Evolutionary conservation across 2,797 vertebrate genomes (phyloP).

Genomic region (Phalanger gymnotis): DNA sequence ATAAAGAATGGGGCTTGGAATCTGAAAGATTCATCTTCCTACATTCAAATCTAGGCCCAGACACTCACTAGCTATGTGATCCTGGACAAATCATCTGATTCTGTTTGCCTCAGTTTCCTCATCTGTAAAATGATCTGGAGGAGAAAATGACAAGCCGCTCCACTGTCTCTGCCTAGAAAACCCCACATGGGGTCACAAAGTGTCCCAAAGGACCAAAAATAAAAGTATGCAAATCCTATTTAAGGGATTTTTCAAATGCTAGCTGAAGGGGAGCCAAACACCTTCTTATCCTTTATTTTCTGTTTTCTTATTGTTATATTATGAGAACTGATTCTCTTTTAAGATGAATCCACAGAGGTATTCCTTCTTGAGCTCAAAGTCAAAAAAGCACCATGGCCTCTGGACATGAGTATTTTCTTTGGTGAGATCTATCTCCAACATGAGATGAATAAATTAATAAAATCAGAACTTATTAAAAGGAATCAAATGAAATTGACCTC

Average conservation of each 20-base stretch:
- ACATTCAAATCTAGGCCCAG: no score
- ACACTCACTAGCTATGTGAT: no score
- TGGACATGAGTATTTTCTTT: slow-evolving; percentile 50
- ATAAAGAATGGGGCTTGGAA: not conserved
- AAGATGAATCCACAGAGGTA: not conserved
- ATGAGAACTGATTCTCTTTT: slow-evolving; percentile 4
- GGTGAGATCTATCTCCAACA: slow-evolving; percentile 16
- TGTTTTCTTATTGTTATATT: slow-evolving; percentile 25
- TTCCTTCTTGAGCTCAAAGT: slow-evolving; percentile 41
- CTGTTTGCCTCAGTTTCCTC: not conserved
- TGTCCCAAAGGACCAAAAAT: not conserved
- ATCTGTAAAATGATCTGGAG: not conserved
- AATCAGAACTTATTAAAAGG: slow-evolving; percentile 44
- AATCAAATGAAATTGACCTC: slow-evolving; percentile 27
- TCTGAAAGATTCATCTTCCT: no score
- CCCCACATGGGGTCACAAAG: not conserved
- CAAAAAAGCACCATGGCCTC: slow-evolving; percentile 47
- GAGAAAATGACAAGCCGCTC: not conserved
- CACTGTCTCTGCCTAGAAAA: not conserved
- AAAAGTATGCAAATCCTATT: not conserved
- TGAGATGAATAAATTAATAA: not conserved
- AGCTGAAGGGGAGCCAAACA: not conserved
- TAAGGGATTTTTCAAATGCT: not conserved
- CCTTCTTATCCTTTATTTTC: slow-evolving; percentile 18
- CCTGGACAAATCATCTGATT: not conserved